Evolutionary conservation across 1,140 invertebrate genomes (phyloP).

Genomic region (Nebria ingens): DNA sequence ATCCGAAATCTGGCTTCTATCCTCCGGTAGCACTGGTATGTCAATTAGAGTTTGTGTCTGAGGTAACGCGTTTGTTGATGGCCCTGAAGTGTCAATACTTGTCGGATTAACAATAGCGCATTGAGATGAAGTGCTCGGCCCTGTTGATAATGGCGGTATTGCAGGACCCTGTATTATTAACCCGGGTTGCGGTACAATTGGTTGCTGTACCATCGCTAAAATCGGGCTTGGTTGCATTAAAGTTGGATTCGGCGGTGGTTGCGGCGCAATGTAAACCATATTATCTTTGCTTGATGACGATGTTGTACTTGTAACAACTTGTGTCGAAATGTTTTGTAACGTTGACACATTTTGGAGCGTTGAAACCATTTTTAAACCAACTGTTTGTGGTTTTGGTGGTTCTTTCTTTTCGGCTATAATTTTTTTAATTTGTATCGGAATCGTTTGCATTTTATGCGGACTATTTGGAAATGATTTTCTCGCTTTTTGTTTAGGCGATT

Average conservation of each 20-base stretch:
- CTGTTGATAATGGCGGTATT: not conserved
- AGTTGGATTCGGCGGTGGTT: slow-evolving; percentile 19
- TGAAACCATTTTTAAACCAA: not conserved
- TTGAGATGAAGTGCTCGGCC: not conserved
- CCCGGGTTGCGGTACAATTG: not conserved
- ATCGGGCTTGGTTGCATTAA: slow-evolving; percentile 19
- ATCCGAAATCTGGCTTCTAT: slow-evolving; percentile 22
- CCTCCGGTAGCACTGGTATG: slow-evolving; percentile 16
- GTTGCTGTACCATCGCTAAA: slow-evolving; percentile 17
- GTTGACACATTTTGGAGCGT: not conserved
- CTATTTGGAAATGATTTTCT: slow-evolving; percentile 27
- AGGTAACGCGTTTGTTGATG: slow-evolving; percentile 9
- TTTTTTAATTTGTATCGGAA: slow-evolving; percentile 2
- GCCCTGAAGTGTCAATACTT: not conserved
- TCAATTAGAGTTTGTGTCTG: slow-evolving; percentile 1
- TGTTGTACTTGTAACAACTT: not conserved
- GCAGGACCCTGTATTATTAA: not conserved
- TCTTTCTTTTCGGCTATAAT: slow-evolving; percentile 14
- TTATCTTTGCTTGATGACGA: not conserved
- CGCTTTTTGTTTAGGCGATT: slow-evolving; percentile 21
- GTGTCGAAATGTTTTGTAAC: not conserved
- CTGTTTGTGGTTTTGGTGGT: not conserved
- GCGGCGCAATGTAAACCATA: not conserved
- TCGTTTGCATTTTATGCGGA: slow-evolving; percentile 10
- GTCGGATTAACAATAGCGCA: not conserved